Base-by-base conservation (phyloP, 2,888 invertebrate genomes). In the Caenorhabditis doughertyi region DNA sequence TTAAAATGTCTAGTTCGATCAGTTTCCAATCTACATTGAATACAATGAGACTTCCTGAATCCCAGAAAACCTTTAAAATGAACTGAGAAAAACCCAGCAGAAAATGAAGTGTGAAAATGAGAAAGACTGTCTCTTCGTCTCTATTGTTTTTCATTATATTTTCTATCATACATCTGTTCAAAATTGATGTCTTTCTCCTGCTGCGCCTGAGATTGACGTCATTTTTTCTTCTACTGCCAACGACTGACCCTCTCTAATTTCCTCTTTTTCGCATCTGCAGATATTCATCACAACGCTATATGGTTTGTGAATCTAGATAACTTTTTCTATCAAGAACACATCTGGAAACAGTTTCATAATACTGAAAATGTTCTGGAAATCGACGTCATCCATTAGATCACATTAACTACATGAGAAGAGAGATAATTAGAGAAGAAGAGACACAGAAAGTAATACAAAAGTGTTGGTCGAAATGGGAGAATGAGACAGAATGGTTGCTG, bases 171-270 rank as follows among this genome's bases (percentile, higher is more conserved):
- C 71, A 71, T 72, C 62, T 72, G 62, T 72, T 62, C 62, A 35
- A 21, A 49, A 71, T 67, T 67, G 35, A 67, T 67, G 67, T 49
- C 23, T 67, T 51, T 68, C 21, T 56, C 13, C 32, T 56, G 32
- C 29, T 44, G 35, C 9, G 16, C 16, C 65, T 16, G 39, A 68
- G 55, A 29, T 60, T 72, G 72, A 72, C 72, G 72, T 72, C 72
- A 72, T 29, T 64, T 73, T 64, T 47, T 25, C 13, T 18, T 3
- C 18, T 44, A 27, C n/a, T n/a, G n/a, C n/a, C n/a, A n/a, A n/a
- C 25, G 11, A 25, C 5, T 32, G 27, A 55, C 27, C 55, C 16
- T 55, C 51, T 16, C 44, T 32, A 3, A 55, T 29, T 55, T 32
- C 18, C 29, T 49, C 39, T 32, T n/a, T 49, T 23, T n/a, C n/a